phyloP scores from a whole-genome alignment of 2,113 vertebrate genomes.

The Ptilorrhoa leucosticta region DNA sequence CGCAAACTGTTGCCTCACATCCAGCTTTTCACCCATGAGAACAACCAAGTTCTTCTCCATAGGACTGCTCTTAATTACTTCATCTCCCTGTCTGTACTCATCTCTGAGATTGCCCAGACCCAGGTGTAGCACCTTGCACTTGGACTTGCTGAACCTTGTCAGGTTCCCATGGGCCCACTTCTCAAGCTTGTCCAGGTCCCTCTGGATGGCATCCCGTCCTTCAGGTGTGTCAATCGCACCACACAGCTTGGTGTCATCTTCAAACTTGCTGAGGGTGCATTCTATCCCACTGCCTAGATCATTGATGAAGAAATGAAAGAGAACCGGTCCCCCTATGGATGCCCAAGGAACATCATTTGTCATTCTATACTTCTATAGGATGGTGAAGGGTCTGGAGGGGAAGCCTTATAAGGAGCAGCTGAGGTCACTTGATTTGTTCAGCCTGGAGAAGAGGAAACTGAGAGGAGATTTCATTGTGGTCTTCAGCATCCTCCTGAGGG shows the following conservation, averaged over 20 bases:
- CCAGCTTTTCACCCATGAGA: background rate
- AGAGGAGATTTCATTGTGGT: background rate
- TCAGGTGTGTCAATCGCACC: background rate
- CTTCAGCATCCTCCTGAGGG: background rate
- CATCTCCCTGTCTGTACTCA: background rate
- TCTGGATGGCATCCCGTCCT: background rate
- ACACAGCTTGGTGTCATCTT: background rate
- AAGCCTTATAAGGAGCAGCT: background rate
- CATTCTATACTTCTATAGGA: background rate
- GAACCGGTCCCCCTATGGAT: background rate
- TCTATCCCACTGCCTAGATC: background rate
- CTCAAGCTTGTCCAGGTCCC: background rate
- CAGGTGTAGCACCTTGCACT: background rate
- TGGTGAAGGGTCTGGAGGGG: background rate
- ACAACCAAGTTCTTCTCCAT: background rate
- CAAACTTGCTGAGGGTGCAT: background rate
- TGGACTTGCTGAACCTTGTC: background rate
- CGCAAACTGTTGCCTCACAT: background rate
- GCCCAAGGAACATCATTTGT: background rate
- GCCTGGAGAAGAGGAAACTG: background rate
- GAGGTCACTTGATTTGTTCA: background rate
- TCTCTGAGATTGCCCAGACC: background rate
- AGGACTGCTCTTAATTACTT: fast-evolving
- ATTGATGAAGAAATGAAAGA: background rate
- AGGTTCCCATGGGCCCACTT: background rate